Base-by-base conservation (phyloP, 2,113 vertebrate species). In the Aldabrachelys gigantea region DNA sequence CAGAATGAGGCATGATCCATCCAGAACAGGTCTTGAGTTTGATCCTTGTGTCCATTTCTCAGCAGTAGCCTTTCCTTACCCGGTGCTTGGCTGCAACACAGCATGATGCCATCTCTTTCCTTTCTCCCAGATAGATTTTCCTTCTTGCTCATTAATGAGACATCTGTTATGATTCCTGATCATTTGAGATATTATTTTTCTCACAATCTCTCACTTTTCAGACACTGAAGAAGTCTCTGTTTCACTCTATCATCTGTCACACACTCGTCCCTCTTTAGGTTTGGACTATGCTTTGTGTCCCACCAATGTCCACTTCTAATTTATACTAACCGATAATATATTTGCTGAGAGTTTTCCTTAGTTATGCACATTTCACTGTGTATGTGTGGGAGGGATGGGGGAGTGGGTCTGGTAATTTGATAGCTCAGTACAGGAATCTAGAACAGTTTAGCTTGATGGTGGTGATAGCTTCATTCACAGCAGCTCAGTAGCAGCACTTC, bases 1-100 rank as follows among this genome's bases (percentile, higher is more conserved):
- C 3, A 0, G 19, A 29, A 50, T 24, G 27, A 27, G 16, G 0
- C 22, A 38, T 5, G 0, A 1, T 24, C 22, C 47, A 29, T 0
- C 4, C 13, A 1, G 29, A 1, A n/a, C 0, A 81, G 54, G 0
- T 1, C n/a, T 27, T 14, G n/a, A 49, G 76, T 35, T 56, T 24
- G 8, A 16, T 24, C 29, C 59, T 50, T 35, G 0, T 0, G 0
- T 17, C 62, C 24, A 54, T 69, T 57, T 69, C 24, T 0, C 75
- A 82, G 50, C 56, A 79, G 56, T 44, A 72, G 50, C n/a, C 54
- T 19, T 56, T 29, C 11, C 9, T 0, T 0, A 2, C 11, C 81
- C 17, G 44, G 3, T 19, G 24, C 82, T 1, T 27, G 84, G 78
- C 47, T 72, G 80, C n/a, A 2, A 3, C 31, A 1, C 0, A 0